A percentile compares a stretch with the other conserved stretches of the same genome.
These are phyloP conservation scores for Zhuqinia jingwanae DNA, from an alignment of 2,888 invertebrate species.

Conservation along the genomic window DNA sequence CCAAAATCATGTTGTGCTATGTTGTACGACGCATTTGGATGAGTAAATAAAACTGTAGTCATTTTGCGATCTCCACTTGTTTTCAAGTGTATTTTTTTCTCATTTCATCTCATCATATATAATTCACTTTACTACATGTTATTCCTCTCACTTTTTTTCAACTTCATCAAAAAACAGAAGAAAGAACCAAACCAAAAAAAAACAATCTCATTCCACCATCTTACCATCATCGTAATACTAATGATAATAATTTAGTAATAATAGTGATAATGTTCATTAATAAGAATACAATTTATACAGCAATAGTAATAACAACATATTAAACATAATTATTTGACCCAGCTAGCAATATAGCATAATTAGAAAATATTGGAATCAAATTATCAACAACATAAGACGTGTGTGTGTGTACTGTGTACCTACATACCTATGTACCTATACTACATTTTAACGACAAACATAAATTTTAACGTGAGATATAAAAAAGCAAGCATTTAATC, in stretches of 20 bases:
- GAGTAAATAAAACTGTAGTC: constrained; percentile 51
- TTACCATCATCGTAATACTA: not conserved
- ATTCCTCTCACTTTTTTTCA: constrained; percentile 26
- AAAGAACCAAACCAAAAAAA: constrained; percentile 19
- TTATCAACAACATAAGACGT: constrained; percentile 48
- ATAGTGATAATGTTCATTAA: not conserved
- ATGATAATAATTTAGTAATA: constrained; percentile 30
- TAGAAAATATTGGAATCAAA: constrained; percentile 50
- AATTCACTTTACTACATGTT: constrained; percentile 59
- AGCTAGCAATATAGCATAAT: not conserved
- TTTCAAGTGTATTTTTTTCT: constrained; percentile 11
- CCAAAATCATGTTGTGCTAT: not conserved
- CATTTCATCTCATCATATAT: constrained; percentile 49
- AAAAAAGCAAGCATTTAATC: constrained; percentile 55
- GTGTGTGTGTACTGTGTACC: not conserved
- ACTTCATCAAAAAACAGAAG: constrained; percentile 13
- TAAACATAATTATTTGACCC: not conserved
- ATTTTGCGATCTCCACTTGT: constrained; percentile 46
- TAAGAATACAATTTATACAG: constrained; percentile 6
- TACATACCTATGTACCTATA: not conserved
- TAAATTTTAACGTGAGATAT: constrained; percentile 42
- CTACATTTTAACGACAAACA: not conserved
- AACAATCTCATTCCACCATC: constrained; percentile 42
- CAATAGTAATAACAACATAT: constrained; percentile 28
- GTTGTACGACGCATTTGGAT: not conserved